phyloP scores from a whole-genome alignment of 2,888 invertebrate genomes.

The Mayetiola destructor region DNA sequence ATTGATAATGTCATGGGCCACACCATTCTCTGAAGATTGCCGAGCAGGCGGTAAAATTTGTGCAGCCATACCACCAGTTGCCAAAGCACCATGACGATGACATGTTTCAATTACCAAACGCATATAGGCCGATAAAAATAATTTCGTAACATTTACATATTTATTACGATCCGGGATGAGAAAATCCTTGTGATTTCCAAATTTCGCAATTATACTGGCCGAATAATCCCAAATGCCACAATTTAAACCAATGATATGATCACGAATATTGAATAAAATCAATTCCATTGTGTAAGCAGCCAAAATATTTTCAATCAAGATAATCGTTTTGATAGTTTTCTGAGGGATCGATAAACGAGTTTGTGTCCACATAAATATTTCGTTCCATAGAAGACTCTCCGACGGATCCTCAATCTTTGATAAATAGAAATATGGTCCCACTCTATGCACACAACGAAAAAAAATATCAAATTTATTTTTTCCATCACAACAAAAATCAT shows the following conservation, averaged over 20 bases:
- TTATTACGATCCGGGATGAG: conserved; percentile 53
- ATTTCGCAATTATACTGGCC: conserved; percentile 49
- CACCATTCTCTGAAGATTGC: conserved; percentile 30
- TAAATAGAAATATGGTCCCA: conserved; percentile 57
- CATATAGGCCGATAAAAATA: conserved; percentile 49
- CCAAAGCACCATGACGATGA: conserved; percentile 45
- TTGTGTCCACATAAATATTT: conserved; percentile 51
- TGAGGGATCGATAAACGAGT: conserved; percentile 39
- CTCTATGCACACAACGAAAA: too few relatives aligned
- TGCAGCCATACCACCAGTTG: conserved; percentile 56
- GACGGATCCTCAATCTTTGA: conserved; percentile 50
- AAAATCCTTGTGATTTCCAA: conserved; percentile 37
- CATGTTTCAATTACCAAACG: conserved; percentile 43
- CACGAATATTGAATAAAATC: conserved; percentile 47
- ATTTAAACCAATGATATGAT: conserved; percentile 54
- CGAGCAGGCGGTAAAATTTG: conserved; percentile 36
- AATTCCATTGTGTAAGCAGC: conserved; percentile 54
- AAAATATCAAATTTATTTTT: too few relatives aligned
- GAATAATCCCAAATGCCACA: conserved; percentile 65
- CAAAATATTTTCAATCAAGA: conserved; percentile 54
- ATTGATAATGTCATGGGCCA: conserved; percentile 34
- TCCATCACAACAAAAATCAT: too few relatives aligned
- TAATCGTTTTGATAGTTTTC: conserved; percentile 54
- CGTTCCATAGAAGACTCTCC: conserved; percentile 54
- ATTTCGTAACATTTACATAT: conserved; percentile 48